Evolutionary conservation across 2,113 vertebrate genomes (phyloP), one percentile per base, ranked within the genome.

Genomic region (Ceratotherium simum): DNA sequence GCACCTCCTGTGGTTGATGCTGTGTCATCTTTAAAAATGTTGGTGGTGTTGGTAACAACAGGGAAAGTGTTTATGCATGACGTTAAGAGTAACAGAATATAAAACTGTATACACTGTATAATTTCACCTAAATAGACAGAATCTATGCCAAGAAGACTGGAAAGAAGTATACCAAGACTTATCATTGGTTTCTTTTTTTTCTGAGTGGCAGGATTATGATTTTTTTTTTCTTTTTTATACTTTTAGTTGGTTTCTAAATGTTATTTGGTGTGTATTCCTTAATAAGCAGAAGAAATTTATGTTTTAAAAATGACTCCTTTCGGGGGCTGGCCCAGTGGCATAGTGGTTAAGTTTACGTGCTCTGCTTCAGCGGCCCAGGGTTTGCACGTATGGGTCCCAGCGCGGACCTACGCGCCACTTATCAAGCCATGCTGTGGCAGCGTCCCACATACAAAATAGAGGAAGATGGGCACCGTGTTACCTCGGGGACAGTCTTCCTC

Each of bases 221-320:
- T 7, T 11, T 14, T 14, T 14, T 72, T 21, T 70, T 69, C 31
- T 80, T 67, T 64, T 81, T 65, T 33, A 67, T 56, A 67, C 56
- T 42, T 96, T 86, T 73, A 69, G 39, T 69, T 90, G 75, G 33
- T 36, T 92, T 90, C 42, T 92, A 64, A 90, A 20, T 76, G n/a
- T 72, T 51, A 58, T 58, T 27, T 58, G 39, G 17, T 33, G 1
- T 75, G 0, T 36, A 80, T 39, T 90, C 29, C 39, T 85, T 75
- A 75, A 5, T 72, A 64, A 67, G 25, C 39, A 69, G 42, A 79
- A 78, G 78, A 42, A 72, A 39, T 46, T 36, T 14, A 13, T 60
- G 64, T 42, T 46, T 95, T 64, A 48, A 67, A 70, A 86, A 29
- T 42, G n/a, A 29, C 27, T 64, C 48, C 3, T 75, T 36, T 56